These are phyloP conservation scores for Pseudomugil gertrudae DNA, from an alignment of 2,797 vertebrate genomes.

Conservation along the genomic window DNA sequence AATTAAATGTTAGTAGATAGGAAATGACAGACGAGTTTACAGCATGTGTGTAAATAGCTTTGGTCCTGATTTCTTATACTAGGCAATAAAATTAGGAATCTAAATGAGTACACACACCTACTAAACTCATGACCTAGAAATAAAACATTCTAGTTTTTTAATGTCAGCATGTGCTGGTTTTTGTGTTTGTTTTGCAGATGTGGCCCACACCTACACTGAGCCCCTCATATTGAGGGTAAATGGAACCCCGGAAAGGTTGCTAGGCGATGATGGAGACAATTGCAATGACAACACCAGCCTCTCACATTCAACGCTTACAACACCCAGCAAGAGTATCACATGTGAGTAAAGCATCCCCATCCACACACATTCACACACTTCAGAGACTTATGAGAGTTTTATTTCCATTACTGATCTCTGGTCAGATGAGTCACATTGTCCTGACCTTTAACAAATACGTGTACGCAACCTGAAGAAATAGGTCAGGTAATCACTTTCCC, in stretches of 20 bases:
- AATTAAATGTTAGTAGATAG: conserved; percentile 68
- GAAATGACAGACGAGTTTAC: conserved; percentile 60
- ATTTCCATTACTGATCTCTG: conserved; percentile 74
- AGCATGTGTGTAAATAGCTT: conserved; percentile 43
- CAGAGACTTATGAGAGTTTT: conserved; percentile 46
- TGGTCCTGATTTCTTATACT: conserved; percentile 39
- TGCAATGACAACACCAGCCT: conserved; percentile 69
- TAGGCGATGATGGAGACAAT: conserved; percentile 51
- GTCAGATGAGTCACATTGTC: conserved; percentile 72
- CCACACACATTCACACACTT: conserved; percentile 16
- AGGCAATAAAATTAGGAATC: conserved; percentile 11
- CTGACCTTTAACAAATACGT: conserved; percentile 71
- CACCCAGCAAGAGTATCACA: conserved; percentile 68
- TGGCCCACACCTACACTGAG: conserved; percentile 71
- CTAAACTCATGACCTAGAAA: conserved; percentile 1
- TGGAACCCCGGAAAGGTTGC: conserved; percentile 61
- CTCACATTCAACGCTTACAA: conserved; percentile 54
- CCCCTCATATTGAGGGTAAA: conserved; percentile 78
- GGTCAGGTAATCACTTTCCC: conserved; percentile 63
- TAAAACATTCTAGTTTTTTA: conserved; percentile 13
- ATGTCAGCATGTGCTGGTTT: conserved; percentile 5
- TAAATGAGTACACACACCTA: conserved; percentile 10
- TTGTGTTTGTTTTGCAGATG: conserved; percentile 63
- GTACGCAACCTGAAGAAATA: conserved; percentile 66
- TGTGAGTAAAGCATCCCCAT: conserved; percentile 66